A percentile compares a stretch with the other conserved stretches of the same genome.
phyloP scores from a whole-genome alignment of 92 coral and sea anemone genomes.

The Bergia puertoricense region DNA sequence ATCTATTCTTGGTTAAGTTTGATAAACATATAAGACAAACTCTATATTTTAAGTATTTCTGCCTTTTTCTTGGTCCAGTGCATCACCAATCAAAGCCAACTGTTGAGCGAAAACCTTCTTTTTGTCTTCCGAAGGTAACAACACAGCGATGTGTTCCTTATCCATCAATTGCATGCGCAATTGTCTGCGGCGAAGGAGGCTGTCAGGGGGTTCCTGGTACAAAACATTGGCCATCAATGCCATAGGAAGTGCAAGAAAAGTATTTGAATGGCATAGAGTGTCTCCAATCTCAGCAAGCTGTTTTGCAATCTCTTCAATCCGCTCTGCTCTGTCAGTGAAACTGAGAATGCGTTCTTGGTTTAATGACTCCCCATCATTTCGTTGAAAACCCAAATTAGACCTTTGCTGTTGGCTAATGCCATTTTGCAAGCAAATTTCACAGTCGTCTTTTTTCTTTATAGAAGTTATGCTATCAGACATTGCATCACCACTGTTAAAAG shows the following conservation, averaged over 20 bases:
- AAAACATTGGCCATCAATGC: neutral
- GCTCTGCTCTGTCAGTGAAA: constrained; percentile 2
- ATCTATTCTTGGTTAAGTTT: too few relatives aligned
- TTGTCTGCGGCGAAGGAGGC: neutral
- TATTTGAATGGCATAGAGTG: neutral
- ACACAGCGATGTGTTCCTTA: neutral
- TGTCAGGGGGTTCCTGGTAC: neutral
- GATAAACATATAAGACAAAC: neutral
- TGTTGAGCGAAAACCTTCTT: constrained; percentile 9
- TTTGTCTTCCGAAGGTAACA: neutral
- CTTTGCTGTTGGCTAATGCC: neutral
- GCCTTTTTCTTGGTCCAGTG: constrained; percentile 9
- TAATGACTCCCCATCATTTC: neutral
- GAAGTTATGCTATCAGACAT: neutral
- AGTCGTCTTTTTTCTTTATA: neutral
- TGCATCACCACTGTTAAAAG: neutral
- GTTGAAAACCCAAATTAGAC: neutral
- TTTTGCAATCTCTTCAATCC: constrained; percentile 17
- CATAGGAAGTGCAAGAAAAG: neutral
- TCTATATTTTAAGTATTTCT: neutral
- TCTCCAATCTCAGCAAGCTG: constrained; percentile 27
- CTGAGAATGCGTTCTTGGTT: neutral
- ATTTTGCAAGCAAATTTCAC: neutral
- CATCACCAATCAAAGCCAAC: constrained; percentile 18
- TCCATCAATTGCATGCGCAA: neutral